These are phyloP conservation scores for Stratiolaelaps scimitus DNA, from an alignment of 1,140 invertebrate species.

Conservation along the genomic window DNA sequence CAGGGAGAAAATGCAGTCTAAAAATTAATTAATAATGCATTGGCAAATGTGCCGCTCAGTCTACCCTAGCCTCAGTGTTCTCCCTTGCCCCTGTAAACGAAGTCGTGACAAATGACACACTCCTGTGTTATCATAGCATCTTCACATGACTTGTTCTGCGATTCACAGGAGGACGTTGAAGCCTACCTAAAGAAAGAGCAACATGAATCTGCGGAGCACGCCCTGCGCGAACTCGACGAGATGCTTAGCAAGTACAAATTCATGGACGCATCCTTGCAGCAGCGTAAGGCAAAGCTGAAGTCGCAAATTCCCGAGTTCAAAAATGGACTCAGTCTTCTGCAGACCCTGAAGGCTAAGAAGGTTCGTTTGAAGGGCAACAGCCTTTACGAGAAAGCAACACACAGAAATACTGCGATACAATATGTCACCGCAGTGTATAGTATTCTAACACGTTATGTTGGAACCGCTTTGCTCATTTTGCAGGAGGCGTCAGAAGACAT, in stretches of 20 bases:
- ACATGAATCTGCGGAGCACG: conserved; percentile 61
- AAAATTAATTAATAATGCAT: background rate
- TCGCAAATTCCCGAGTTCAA: conserved; percentile 85
- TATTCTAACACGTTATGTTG: background rate
- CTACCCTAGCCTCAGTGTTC: background rate
- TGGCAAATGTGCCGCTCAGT: background rate
- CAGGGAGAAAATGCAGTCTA: background rate
- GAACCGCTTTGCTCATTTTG: conserved; percentile 28
- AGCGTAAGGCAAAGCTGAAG: conserved; percentile 63
- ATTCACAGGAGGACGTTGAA: conserved; percentile 81
- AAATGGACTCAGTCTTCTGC: conserved; percentile 78
- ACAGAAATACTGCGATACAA: too few species aligned
- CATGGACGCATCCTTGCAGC: conserved; percentile 78
- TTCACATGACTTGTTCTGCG: conserved; percentile 31
- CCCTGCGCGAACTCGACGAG: conserved; percentile 71
- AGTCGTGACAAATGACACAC: background rate
- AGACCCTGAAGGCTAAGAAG: conserved; percentile 67
- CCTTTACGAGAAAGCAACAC: too few species aligned
- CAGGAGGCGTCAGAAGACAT: conserved; percentile 48
- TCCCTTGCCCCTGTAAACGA: background rate
- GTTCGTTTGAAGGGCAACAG: too few species aligned
- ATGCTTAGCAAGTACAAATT: conserved; percentile 91
- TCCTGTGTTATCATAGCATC: background rate
- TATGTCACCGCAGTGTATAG: too few species aligned
- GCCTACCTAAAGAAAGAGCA: conserved; percentile 76